These are phyloP conservation scores for Parambassis ranga DNA, from an alignment of 2,797 vertebrate species.

Conservation along the genomic window DNA sequence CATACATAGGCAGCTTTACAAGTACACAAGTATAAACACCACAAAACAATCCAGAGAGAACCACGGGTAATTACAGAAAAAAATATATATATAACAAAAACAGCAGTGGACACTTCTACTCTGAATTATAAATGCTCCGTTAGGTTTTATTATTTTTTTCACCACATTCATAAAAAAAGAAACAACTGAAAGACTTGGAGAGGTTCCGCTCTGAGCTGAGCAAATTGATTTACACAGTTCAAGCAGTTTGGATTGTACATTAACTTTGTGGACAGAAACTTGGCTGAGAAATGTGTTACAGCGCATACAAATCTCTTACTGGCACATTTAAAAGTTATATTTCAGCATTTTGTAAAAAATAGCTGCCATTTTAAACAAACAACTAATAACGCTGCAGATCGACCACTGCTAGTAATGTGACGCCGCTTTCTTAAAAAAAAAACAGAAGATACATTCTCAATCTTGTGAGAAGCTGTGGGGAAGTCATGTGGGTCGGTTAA, in stretches of 20 bases:
- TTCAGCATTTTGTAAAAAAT: constrained; percentile 29
- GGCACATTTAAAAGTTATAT: constrained; percentile 23
- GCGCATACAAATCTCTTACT: constrained; percentile 33
- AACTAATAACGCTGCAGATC: constrained; percentile 13
- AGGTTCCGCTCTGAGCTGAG: constrained; percentile 14
- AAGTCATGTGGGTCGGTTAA: no score
- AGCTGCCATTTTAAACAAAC: constrained; percentile 61
- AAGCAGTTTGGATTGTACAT: neutral
- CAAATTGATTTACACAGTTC: neutral
- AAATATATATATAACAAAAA: neutral
- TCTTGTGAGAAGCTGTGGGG: no score
- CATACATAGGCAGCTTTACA: constrained; percentile 7
- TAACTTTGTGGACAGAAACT: neutral
- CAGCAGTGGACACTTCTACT: neutral
- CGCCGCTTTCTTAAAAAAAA: neutral
- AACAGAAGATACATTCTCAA: no score
- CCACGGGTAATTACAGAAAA: neutral
- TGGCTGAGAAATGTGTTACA: neutral
- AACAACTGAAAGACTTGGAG: no score
- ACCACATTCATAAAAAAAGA: no score
- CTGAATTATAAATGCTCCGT: constrained; percentile 6
- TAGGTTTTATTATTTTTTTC: no score
- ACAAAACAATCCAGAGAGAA: constrained; percentile 8
- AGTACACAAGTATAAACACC: constrained; percentile 28
- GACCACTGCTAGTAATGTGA: neutral